Base-by-base conservation (phyloP, 2,888 invertebrate genomes). In the Adela reaumurella region DNA sequence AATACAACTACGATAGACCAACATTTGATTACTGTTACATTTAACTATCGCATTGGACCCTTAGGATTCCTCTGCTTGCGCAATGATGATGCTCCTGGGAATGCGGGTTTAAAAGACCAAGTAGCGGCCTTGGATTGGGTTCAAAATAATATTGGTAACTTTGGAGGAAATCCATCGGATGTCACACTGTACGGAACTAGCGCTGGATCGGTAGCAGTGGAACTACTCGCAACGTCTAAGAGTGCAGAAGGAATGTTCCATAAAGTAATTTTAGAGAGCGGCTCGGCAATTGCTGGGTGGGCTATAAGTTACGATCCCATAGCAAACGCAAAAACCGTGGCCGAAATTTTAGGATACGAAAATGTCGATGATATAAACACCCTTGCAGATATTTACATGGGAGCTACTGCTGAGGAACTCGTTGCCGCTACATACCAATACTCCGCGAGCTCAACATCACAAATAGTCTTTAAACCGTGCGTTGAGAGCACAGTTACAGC, bases 61-160 rank as follows among this genome's bases (percentile, higher is more conserved):
- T 48, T 51, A 19, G 53, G 53, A 6, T 51, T 53, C 28, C 19
- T 53, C 14, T 53, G 53, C n/a, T 29, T 53, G n/a, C 51, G 53
- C 3, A 53, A 51, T 16, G 46, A 51, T 44, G 49, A 50, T 17
- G 42, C 46, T 16, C 53, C 53, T 11, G 53, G 53, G 8, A 53
- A 53, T 17, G 53, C 53, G 1, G 53, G 53, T 14, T 11, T 19
- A 42, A 50, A 45, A 24, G 50, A 47, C 24, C 47, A 50, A 44
- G 47, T 50, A 17, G n/a, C 19, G 5, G 18, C 46, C 46, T 17
- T 42, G 24, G 4, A 42, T 6, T 48, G 48, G 48, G n/a, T 35
- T 14, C 6, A 35, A 35, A 35, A 14, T 14, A 35, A 35, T 14
- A 35, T 35, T 14, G 35, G 11, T 3, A 35, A 14, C 35, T 35